Evolutionary conservation across 2,797 vertebrate genomes (phyloP).

Genomic region (Salarias fasciatus): DNA sequence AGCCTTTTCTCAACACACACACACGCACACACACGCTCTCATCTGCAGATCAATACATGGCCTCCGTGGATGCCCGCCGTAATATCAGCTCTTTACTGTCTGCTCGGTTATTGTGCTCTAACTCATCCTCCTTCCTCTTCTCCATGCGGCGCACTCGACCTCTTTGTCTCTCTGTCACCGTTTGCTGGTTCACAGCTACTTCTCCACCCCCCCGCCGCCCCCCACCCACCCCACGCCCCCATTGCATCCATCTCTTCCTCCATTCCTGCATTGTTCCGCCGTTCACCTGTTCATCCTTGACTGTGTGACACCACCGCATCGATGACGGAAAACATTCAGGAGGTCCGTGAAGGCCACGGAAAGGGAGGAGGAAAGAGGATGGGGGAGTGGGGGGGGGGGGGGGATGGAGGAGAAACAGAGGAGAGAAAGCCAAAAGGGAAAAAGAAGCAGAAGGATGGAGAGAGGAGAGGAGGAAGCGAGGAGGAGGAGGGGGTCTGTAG

Average conservation of each 20-base stretch:
- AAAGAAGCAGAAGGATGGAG: slow-evolving; percentile 25
- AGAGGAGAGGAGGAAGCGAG: slow-evolving; percentile 20
- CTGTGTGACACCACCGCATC: not conserved
- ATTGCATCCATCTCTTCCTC: slow-evolving; percentile 19
- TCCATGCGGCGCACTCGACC: slow-evolving; percentile 48
- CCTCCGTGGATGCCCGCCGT: slow-evolving; percentile 78
- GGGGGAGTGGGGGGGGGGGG: slow-evolving; percentile 32
- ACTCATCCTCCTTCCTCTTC: slow-evolving; percentile 77
- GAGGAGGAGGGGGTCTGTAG: slow-evolving; percentile 60
- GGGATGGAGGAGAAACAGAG: slow-evolving; percentile 41
- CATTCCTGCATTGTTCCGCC: slow-evolving; percentile 15
- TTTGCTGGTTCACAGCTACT: slow-evolving; percentile 35
- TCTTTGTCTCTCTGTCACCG: slow-evolving; percentile 56
- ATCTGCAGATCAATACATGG: slow-evolving; percentile 77
- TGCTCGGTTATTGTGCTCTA: slow-evolving; percentile 81
- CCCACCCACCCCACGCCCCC: slow-evolving; percentile 2
- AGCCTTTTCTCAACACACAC: slow-evolving; percentile 29
- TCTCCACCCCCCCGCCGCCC: slow-evolving; percentile 20
- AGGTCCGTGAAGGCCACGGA: slow-evolving; percentile 27
- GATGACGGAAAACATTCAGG: slow-evolving; percentile 27
- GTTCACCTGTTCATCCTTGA: slow-evolving; percentile 1
- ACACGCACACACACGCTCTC: slow-evolving; percentile 20
- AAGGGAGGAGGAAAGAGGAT: slow-evolving; percentile 33
- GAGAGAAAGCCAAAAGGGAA: slow-evolving; percentile 4
- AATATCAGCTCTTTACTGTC: slow-evolving; percentile 83